Evolutionary conservation across 2,113 vertebrate species (phyloP).

Genomic region (Alexandromys fortis): DNA sequence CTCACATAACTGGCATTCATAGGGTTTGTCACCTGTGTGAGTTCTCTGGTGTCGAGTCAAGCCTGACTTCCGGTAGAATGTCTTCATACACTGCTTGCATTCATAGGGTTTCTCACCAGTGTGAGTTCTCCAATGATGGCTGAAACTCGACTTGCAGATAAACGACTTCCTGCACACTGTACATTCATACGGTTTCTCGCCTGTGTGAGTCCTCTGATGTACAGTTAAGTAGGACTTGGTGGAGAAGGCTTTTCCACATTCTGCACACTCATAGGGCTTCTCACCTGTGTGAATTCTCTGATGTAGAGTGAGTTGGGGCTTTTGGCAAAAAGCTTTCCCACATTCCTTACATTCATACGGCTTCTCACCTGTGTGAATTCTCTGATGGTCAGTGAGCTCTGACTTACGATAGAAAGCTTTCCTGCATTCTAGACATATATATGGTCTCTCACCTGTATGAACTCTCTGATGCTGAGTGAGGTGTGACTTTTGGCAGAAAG

Average conservation of each 20-base stretch:
- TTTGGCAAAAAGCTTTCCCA: not conserved
- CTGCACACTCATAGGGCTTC: not conserved
- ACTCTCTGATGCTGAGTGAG: conserved; percentile 25
- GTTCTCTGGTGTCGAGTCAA: not conserved
- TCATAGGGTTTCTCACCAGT: conserved; percentile 1
- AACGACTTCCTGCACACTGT: not conserved
- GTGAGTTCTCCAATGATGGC: conserved; percentile 9
- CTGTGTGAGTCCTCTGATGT: conserved; percentile 26
- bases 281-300: conserved; percentile 27
- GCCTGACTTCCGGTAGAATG: not conserved
- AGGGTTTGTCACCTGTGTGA: not conserved
- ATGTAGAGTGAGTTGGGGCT: not conserved
- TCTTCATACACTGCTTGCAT: not conserved
- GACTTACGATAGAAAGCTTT: conserved; percentile 17
- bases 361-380: conserved; percentile 9
- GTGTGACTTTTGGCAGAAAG: not conserved
- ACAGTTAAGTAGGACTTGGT: not conserved
- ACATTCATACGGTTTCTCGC: conserved; percentile 26
- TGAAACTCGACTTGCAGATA: conserved; percentile 1
- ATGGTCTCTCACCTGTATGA: conserved; percentile 4
- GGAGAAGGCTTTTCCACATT: conserved; percentile 7
- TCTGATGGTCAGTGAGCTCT: conserved; percentile 14
- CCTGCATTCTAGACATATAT: not conserved
- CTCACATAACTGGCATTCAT: not conserved
- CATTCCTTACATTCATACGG: conserved; percentile 10